Percentiles rank a stretch among this genome's conserved stretches.
These are phyloP conservation scores for Ceyx melanurus DNA, from an alignment of 2,113 vertebrate species.

Conservation along the genomic window DNA sequence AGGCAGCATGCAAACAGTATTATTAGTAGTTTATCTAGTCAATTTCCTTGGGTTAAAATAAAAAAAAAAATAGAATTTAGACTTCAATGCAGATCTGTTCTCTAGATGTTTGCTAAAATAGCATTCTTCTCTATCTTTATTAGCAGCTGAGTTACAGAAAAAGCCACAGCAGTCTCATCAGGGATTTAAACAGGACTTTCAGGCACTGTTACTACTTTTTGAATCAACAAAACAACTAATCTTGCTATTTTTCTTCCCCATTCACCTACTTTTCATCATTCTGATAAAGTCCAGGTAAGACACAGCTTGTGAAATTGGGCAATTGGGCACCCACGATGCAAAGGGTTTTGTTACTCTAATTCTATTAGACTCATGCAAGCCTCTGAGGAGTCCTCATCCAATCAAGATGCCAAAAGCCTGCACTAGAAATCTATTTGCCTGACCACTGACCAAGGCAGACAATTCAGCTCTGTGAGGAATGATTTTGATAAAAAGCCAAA, in stretches of 20 bases:
- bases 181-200: not conserved
- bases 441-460: not conserved
- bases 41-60: not conserved
- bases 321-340: not conserved
- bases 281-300: not conserved
- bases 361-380: not conserved
- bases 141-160: not conserved
- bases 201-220: not conserved
- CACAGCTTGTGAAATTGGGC: not conserved
- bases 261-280: not conserved
- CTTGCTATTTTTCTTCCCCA: not conserved
- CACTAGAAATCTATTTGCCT: not conserved
- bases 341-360: not conserved
- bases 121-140: not conserved
- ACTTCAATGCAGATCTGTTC: not conserved
- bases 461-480: not conserved
- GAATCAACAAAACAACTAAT: not conserved
- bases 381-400: not conserved
- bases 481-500: not conserved
- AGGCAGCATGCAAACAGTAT: not conserved
- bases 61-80: not conserved
- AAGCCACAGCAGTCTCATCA: not conserved
- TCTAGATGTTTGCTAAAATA: not conserved
- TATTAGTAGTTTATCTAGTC: not conserved
- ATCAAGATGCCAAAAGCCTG: not conserved